These are phyloP conservation scores for Periphyllus acericola DNA, from an alignment of 2,888 invertebrate genomes.

Conservation along the genomic window DNA sequence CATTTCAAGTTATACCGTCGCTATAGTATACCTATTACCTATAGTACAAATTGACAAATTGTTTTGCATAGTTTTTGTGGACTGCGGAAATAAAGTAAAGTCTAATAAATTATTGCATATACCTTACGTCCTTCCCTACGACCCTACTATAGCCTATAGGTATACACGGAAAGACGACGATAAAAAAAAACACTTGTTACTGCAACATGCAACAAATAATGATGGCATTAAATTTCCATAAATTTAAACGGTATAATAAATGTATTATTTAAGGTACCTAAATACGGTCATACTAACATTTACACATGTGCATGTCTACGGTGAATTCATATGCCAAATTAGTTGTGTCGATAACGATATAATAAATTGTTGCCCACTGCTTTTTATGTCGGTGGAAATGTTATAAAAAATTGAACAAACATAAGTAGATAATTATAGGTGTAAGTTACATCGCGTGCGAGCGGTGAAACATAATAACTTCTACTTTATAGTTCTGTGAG, in stretches of 20 bases:
- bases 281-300: neutral
- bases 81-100: too few species aligned
- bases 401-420: neutral
- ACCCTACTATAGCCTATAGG: too few species aligned
- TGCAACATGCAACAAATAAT: slow-evolving; percentile 16
- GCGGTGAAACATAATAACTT: neutral
- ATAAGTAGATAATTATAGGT: neutral
- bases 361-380: neutral
- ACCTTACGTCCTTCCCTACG: too few species aligned
- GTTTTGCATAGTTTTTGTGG: too few species aligned
- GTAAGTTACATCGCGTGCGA: neutral
- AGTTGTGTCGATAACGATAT: neutral
- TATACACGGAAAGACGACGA: neutral
- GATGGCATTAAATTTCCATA: slow-evolving; percentile 24
- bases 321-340: neutral
- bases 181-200: slow-evolving; percentile 49
- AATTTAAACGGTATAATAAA: slow-evolving; percentile 22
- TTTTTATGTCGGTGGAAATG: neutral
- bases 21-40: too few species aligned
- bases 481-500: neutral
- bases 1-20: too few species aligned
- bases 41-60: too few species aligned
- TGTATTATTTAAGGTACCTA: neutral
- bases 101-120: too few species aligned
- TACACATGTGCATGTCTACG: slow-evolving; percentile 29